Evolutionary conservation across 1,140 invertebrate genomes (phyloP).

Genomic region (Wasmannia auropunctata): DNA sequence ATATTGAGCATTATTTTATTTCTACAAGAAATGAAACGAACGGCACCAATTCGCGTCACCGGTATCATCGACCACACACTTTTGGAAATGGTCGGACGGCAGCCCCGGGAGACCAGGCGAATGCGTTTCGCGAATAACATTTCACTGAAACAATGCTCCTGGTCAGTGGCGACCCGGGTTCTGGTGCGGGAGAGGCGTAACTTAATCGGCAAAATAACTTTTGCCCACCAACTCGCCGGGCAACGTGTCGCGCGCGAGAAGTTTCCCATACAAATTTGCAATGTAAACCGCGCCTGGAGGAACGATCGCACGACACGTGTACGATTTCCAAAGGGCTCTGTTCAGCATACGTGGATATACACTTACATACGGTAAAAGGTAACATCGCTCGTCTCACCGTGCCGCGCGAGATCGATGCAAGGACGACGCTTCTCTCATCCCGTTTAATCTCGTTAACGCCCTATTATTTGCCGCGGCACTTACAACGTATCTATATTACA

Average conservation of each 20-base stretch:
- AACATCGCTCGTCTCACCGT: background rate
- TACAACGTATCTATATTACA: constrained; percentile 10
- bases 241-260: constrained; percentile 71
- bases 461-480: constrained; percentile 33
- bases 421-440: constrained; percentile 33
- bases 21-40: background rate
- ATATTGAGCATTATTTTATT: background rate
- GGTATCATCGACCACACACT: background rate
- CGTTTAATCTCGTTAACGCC: constrained; percentile 49
- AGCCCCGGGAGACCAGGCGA: background rate
- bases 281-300: constrained; percentile 79
- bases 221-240: constrained; percentile 55
- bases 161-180: constrained; percentile 26
- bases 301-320: constrained; percentile 74
- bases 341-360: constrained; percentile 7
- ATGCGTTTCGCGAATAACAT: constrained; percentile 37
- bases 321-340: constrained; percentile 62
- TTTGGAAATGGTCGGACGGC: background rate
- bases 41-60: background rate
- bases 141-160: constrained; percentile 26
- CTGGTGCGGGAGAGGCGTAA: constrained; percentile 63
- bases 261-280: constrained; percentile 82
- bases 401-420: constrained; percentile 34
- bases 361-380: background rate
- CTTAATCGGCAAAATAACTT: constrained; percentile 81